Conservation (phyloP, 1,140 invertebrate genomes). For the Listronotus bonariensis region DNA sequence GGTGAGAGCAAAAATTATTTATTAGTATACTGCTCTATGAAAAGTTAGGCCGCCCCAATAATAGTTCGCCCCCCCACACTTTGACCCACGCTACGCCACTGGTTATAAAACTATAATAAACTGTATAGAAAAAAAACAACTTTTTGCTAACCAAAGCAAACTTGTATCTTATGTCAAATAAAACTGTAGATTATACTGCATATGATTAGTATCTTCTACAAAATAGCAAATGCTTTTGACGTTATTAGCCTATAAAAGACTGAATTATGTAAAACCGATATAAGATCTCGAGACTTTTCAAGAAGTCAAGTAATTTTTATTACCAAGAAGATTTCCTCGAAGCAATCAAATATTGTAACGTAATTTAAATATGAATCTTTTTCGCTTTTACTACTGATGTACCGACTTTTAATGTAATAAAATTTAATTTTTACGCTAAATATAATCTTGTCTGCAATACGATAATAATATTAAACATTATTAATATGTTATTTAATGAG, state of each 20-base stretch:
- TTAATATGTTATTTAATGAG: too few species aligned
- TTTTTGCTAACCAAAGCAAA: too few species aligned
- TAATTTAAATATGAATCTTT: constrained; percentile 26
- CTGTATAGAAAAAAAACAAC: too few species aligned
- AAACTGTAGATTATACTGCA: neutral
- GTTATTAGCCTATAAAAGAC: constrained; percentile 22
- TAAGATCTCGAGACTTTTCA: constrained; percentile 16
- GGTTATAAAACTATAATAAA: too few species aligned
- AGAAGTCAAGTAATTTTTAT: constrained; percentile 24
- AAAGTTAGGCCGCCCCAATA: too few species aligned
- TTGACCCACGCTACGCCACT: too few species aligned
- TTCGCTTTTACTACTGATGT: neutral
- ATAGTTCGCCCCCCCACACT: too few species aligned
- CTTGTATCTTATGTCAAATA: neutral
- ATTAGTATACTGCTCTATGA: too few species aligned
- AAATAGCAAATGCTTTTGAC: constrained; percentile 19
- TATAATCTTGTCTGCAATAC: too few species aligned
- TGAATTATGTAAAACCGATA: constrained; percentile 25
- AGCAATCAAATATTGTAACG: constrained; percentile 26
- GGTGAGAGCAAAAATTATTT: too few species aligned
- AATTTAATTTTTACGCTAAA: constrained; percentile 3
- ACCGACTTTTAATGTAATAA: constrained; percentile 13
- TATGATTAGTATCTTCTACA: constrained; percentile 15
- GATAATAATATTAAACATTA: too few species aligned
- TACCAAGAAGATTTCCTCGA: constrained; percentile 20